Percentiles rank a stretch among this genome's conserved stretches.
Conservation (phyloP, 1,140 invertebrate genomes). For the Drosophila teissieri region DNA sequence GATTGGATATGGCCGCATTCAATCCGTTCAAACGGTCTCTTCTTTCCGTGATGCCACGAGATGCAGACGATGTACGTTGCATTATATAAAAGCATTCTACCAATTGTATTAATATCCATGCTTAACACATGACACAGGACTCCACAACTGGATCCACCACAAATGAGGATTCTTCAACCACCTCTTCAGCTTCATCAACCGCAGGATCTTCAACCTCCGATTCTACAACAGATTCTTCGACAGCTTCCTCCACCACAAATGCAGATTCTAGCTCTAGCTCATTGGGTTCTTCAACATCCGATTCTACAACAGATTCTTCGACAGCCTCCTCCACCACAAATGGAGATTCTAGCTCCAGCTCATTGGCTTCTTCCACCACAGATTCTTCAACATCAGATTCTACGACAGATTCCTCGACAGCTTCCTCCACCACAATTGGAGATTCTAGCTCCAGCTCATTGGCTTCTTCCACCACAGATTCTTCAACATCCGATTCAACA, state of each 20-base stretch:
- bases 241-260: background rate
- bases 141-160: background rate
- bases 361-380: background rate
- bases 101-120: too few relatives aligned
- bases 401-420: background rate
- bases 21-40: background rate
- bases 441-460: constrained; percentile 4
- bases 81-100: too few relatives aligned
- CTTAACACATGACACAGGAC: too few relatives aligned
- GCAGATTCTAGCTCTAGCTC: constrained; percentile 4
- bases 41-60: background rate
- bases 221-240: background rate
- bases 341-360: constrained; percentile 5
- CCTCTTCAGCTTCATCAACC: background rate
- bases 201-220: background rate
- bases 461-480: background rate
- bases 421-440: background rate
- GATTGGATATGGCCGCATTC: background rate
- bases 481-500: background rate
- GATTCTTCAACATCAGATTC: background rate
- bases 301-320: background rate
- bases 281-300: background rate
- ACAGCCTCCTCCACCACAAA: too few relatives aligned
- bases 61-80: background rate
- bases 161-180: constrained; percentile 3